These are phyloP conservation scores for Ophraella communa DNA, from an alignment of 2,888 invertebrate genomes.

Conservation along the genomic window DNA sequence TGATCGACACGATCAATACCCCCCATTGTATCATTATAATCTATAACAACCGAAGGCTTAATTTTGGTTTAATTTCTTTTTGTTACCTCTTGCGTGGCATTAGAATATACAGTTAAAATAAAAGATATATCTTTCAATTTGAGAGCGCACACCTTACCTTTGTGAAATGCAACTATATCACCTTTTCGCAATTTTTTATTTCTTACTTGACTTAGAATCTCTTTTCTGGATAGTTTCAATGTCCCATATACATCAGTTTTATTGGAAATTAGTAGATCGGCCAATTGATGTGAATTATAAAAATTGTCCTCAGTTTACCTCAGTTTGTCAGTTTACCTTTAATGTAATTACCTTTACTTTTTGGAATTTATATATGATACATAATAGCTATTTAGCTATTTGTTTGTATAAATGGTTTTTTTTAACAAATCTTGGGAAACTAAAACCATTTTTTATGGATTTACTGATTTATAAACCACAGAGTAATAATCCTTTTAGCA, in stretches of 20 bases:
- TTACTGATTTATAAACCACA: too few relatives aligned
- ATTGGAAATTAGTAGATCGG: background rate
- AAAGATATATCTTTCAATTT: conserved; percentile 9
- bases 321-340: too few relatives aligned
- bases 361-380: too few relatives aligned
- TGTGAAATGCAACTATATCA: background rate
- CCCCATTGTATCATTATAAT: conserved; percentile 45
- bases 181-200: background rate
- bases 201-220: background rate
- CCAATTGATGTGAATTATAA: conserved; percentile 2
- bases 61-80: too few relatives aligned
- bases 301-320: too few relatives aligned
- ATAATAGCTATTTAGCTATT: too few relatives aligned
- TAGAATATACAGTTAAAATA: background rate
- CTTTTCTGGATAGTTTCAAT: background rate
- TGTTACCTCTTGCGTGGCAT: background rate
- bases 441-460: too few relatives aligned
- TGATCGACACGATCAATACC: conserved; percentile 46
- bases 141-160: background rate
- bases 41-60: conserved; percentile 2
- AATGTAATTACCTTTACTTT: too few relatives aligned
- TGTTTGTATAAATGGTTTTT: too few relatives aligned
- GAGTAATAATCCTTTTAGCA: too few relatives aligned
- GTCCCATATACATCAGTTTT: conserved; percentile 3
- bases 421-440: too few relatives aligned